These are phyloP conservation scores for Carposina sasakii DNA, from an alignment of 1,140 invertebrate species.

Conservation along the genomic window DNA sequence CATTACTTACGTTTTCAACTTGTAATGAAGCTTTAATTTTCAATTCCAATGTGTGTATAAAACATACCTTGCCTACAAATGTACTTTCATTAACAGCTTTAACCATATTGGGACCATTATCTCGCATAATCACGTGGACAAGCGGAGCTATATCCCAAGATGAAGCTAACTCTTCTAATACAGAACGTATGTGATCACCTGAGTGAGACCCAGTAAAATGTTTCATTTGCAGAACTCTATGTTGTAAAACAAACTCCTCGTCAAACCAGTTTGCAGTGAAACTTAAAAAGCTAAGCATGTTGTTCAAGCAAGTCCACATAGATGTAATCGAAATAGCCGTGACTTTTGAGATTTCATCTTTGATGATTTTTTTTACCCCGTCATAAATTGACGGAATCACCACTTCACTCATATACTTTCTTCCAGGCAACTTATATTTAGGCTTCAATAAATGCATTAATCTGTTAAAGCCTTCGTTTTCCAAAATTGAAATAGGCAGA, in stretches of 20 bases:
- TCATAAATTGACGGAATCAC: slow-evolving; percentile 3
- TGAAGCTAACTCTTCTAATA: neutral
- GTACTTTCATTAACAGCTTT: slow-evolving; percentile 19
- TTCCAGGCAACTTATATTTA: slow-evolving; percentile 10
- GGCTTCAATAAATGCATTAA: slow-evolving; percentile 27
- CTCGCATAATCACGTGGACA: slow-evolving; percentile 11
- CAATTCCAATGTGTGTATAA: slow-evolving; percentile 16
- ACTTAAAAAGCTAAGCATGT: slow-evolving; percentile 6
- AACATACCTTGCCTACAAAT: slow-evolving; percentile 11
- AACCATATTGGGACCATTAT: slow-evolving; percentile 8
- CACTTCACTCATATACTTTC: slow-evolving; percentile 6
- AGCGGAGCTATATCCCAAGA: neutral
- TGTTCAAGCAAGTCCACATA: slow-evolving; percentile 12
- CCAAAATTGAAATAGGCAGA: slow-evolving; percentile 31
- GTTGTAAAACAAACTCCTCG: neutral
- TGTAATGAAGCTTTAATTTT: slow-evolving; percentile 10
- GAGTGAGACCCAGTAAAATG: slow-evolving; percentile 6
- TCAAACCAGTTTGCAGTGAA: slow-evolving; percentile 12
- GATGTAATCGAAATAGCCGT: slow-evolving; percentile 7
- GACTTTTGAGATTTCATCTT: neutral
- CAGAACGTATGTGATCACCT: neutral
- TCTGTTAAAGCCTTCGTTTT: slow-evolving; percentile 28
- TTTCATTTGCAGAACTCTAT: slow-evolving; percentile 11
- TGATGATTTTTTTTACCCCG: neutral
- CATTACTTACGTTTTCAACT: neutral